A percentile compares a stretch with the other conserved stretches of the same genome.
Conservation (phyloP, 2,113 vertebrate genomes). For the Bubalus kerabau region DNA sequence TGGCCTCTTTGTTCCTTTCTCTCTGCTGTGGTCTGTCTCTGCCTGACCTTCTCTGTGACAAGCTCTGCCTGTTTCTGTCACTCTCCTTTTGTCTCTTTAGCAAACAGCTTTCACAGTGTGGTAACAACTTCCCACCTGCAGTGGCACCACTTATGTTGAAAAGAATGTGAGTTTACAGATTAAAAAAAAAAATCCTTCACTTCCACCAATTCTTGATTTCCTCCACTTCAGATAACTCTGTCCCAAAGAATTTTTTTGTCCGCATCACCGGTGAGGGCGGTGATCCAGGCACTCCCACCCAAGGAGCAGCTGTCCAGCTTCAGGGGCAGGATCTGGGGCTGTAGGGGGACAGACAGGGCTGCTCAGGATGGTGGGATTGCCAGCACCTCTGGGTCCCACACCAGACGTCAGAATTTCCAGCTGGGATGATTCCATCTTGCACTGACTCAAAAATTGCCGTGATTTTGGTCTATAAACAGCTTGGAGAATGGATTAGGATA, state of each 20-base stretch:
- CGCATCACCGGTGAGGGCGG: background rate
- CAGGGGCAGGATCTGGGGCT: background rate
- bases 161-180: background rate
- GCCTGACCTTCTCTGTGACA: constrained; percentile 1
- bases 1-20: constrained; percentile 15
- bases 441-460: constrained; percentile 33
- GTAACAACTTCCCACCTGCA: constrained; percentile 25
- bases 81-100: background rate
- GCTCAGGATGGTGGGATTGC: background rate
- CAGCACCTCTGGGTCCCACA: background rate
- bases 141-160: constrained; percentile 11
- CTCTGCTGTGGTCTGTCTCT: constrained; percentile 17
- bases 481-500: background rate
- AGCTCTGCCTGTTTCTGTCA: constrained; percentile 22
- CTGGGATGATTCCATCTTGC: constrained; percentile 28
- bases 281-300: background rate
- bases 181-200: background rate
- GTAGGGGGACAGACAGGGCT: background rate
- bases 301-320: background rate
- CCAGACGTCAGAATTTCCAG: background rate
- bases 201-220: background rate
- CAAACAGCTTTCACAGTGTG: background rate
- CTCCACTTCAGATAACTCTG: background rate
- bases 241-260: background rate
- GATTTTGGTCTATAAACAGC: constrained; percentile 38